Evolutionary conservation across 2,797 vertebrate species (phyloP), one percentile per base, ranked within the genome.

Genomic region (Oophaga sylvatica): DNA sequence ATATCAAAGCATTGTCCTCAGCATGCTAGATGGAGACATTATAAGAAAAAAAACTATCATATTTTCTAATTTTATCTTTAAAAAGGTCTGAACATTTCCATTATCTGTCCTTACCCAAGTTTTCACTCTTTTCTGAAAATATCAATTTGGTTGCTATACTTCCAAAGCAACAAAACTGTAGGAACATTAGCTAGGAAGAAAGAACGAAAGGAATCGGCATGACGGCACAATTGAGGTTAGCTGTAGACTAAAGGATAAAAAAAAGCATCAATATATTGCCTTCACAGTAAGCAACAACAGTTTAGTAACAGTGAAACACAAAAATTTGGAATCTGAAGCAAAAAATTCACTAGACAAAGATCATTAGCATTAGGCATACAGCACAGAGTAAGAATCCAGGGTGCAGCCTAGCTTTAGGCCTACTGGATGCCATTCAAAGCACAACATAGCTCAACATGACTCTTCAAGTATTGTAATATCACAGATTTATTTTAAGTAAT

Each of bases 21-120:
- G 96, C 96, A 97, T 97, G 96, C 96, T 96, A 96, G 94, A 95
- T 95, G 96, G 96, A 96, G 95, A 95, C 94, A 94, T 94, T 93
- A 92, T 95, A 95, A 95, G 94, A 95, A 94, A 96, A 95, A 95
- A 90, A 78, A 68, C 22, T 29, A 68, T 59, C 12, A 93, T n/a
- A 76, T 75, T 90, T 81, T 87, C 53, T 65, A 57, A 90, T 93
- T 76, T 91, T 92, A 89, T 90, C 90, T 92, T 93, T 92, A 94
- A 96, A 96, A 96, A 94, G 94, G 88, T 93, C 92, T 93, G 92
- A 91, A 94, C 91, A 91, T 92, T 93, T 94, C 89, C 89, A 91
- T 57, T 26, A 73, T 67, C 41, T 80, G 63, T 57, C 62, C 82
- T 85, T 85, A 60, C 82, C 77, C 45, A 45, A 84, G 79, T 88